Percentiles rank a stretch among this genome's conserved stretches.
These are phyloP conservation scores for Paratilapia polleni DNA, from an alignment of 2,113 vertebrate species.

Conservation along the genomic window DNA sequence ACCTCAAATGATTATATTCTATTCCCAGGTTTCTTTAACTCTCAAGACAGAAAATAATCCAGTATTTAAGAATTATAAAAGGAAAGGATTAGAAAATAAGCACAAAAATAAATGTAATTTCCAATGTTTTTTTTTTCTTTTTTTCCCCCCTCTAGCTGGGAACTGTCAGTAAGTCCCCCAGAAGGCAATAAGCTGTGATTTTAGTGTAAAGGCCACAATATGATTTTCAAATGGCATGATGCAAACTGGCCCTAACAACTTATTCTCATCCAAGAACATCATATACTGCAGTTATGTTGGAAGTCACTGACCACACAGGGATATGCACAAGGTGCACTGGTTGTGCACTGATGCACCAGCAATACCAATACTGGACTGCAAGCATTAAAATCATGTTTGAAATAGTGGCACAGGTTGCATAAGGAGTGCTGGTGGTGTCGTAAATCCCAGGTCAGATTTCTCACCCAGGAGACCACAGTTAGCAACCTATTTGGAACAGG, in stretches of 20 bases:
- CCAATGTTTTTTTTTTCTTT: too few species aligned
- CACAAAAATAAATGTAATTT: background rate
- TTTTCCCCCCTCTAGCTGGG: too few species aligned
- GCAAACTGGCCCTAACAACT: background rate
- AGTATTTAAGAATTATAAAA: too few species aligned
- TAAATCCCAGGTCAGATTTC: background rate
- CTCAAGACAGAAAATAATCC: too few species aligned
- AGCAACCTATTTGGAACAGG: background rate
- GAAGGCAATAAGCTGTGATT: too few species aligned
- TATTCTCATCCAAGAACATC: background rate
- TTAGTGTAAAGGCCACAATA: background rate
- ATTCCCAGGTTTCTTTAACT: too few species aligned
- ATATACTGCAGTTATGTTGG: background rate
- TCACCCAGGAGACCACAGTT: fast-evolving
- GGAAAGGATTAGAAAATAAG: background rate
- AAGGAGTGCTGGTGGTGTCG: background rate
- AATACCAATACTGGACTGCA: background rate
- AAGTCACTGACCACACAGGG: background rate
- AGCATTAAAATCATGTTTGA: background rate
- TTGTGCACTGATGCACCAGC: background rate
- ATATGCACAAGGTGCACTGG: background rate
- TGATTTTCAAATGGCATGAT: background rate
- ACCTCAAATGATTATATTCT: too few species aligned
- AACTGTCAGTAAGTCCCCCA: too few species aligned
- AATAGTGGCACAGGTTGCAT: background rate